Base-by-base conservation (phyloP, 2,888 invertebrate species). In the Synergus gifuensis region DNA sequence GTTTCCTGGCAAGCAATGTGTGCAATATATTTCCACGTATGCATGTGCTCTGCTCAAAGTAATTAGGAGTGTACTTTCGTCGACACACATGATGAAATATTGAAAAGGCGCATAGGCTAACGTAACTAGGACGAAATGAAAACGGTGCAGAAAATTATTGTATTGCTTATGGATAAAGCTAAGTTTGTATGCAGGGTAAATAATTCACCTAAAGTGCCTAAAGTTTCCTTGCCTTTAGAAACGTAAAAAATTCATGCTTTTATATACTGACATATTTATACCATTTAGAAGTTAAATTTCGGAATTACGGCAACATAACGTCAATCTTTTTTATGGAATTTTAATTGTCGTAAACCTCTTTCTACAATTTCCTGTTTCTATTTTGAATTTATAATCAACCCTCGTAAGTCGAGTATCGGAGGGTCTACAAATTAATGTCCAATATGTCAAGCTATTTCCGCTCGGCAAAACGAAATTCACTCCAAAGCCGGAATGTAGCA, bases 11-110 rank as follows among this genome's bases (percentile, higher is more conserved):
- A 73, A 73, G 73, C 73, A 73, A 36, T 73, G 73, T 73, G 49
- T 28, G 36, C 28, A 73, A 28, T 73, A 54, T 36, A 73, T 49
- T 49, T 73, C 28, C 49, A 36, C 54, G 11, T 22, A 22, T 69
- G 69, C 49, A 36, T 49, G 28, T 73, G 49, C 73, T 73, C 36
- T 73, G 49, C 73, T 54, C 73, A 73, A 73, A 73, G 73, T 73
- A 73, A 73, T 73, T 73, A 73, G 73, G 16, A 73, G 36, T 73
- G 36, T 54, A 73, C 73, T 73, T 54, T 54, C 36, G 73, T n/a
- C 54, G 16, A 73, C 73, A 49, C 49, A 73, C 28, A 73, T 36
- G 49, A 54, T 73, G 49, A 73, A 73, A 73, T 73, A 73, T 73
- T 73, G n/a, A 73, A 73, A 49, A 49, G 73, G 49, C 36, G 28